Base-by-base conservation (phyloP, 2,888 invertebrate species). In the Brassicogethes aeneus region DNA sequence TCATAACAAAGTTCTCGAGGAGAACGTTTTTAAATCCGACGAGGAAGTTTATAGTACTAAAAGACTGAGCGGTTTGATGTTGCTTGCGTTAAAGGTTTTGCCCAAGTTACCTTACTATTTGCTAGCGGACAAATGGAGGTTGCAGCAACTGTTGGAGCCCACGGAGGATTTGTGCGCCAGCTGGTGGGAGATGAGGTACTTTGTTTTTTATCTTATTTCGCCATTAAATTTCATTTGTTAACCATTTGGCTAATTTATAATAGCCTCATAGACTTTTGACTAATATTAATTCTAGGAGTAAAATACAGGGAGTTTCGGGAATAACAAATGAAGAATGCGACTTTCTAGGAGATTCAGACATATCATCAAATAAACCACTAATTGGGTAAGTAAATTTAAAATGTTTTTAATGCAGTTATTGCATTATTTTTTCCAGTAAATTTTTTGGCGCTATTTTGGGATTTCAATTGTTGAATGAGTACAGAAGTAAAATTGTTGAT, bases 31-130 rank as follows among this genome's bases (percentile, higher is more conserved):
- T 71, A 44, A 66, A 65, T 72, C 73, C 47, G 63, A 64, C 2
- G 70, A n/a, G n/a, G n/a, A n/a, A n/a, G 23, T 23, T 7, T 23
- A 23, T 10, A 23, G 72, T 44, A 56, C 70, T 37, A 69, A 72
- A 50, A 68, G 71, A 10, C 67, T 74, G 41, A 70, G 73, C 2
- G 59, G 74, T 44, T 70, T 75, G 47, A 57, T 77, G 40, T 66
- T 77, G 35, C 64, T 70, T 45, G 78, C 77, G 5, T 59, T 78
- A 38, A 66, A 71, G 52, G 69, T 75, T 55, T 61, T 78, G 39
- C 77, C 77, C 1, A 74, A 74, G 53, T 61, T 78, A 36, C 72
- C 76, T 44, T 77, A 71, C 57, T 76, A 75, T 55, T 59, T 74
- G 48, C 69, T 73, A 17, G 74, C 70, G 8, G 77, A 78, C 45